Percentiles rank a stretch among this genome's conserved stretches.
phyloP scores from a whole-genome alignment of 2,888 invertebrate genomes.

The Mycalesis mineus region DNA sequence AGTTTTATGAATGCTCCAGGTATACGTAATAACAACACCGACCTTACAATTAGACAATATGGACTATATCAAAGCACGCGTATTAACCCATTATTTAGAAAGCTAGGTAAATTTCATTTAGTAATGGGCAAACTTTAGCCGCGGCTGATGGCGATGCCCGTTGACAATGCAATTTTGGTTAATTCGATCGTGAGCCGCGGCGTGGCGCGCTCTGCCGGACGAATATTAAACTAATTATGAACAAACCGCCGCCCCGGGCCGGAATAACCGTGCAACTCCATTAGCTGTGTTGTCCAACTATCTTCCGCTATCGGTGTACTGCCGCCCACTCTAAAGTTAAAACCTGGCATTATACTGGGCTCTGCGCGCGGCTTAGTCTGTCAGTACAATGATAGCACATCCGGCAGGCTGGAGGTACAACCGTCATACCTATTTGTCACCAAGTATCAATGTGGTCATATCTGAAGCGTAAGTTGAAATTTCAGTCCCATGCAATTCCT shows the following conservation, averaged over 20 bases:
- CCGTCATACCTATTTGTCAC: too few species aligned
- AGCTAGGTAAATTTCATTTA: conserved; percentile 17
- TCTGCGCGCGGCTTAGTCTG: not conserved
- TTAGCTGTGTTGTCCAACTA: conserved; percentile 44
- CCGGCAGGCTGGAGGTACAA: too few species aligned
- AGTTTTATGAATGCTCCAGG: too few species aligned
- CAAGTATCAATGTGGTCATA: too few species aligned
- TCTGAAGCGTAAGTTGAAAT: too few species aligned
- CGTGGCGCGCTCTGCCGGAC: conserved; percentile 37
- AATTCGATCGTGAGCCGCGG: conserved; percentile 53
- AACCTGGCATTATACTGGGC: conserved; percentile 10
- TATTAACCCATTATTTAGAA: not conserved
- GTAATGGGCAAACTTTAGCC: conserved; percentile 25
- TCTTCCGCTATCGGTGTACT: conserved; percentile 27
- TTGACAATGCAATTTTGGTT: conserved; percentile 71
- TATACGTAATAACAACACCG: too few species aligned
- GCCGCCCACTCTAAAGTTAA: conserved; percentile 18
- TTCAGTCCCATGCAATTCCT: too few species aligned
- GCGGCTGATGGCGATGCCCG: conserved; percentile 43
- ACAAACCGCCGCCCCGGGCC: conserved; percentile 55
- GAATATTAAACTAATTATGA: conserved; percentile 70
- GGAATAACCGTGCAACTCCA: conserved; percentile 59
- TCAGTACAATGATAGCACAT: too few species aligned
- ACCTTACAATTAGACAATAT: too few species aligned
- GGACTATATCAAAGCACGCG: not conserved